Evolutionary conservation across 2,113 vertebrate genomes (phyloP).

Genomic region (Hippocampus guttulatus): DNA sequence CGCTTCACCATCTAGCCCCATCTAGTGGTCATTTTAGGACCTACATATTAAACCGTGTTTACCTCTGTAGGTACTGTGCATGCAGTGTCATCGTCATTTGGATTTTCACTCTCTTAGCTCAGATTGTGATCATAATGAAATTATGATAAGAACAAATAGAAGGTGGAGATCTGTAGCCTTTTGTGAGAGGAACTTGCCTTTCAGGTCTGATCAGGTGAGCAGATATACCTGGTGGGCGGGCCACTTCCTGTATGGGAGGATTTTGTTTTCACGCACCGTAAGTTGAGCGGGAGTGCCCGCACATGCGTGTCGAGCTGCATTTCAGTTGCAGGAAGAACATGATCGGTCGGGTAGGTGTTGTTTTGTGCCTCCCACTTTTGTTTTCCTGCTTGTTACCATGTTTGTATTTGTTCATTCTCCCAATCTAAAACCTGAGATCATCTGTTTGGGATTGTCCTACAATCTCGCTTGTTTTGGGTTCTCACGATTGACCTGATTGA

Average conservation of each 20-base stretch:
- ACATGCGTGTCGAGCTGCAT: slow-evolving; percentile 11
- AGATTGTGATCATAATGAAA: slow-evolving; percentile 16
- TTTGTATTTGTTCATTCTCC: not conserved
- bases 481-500: not conserved
- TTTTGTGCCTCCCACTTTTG: not conserved
- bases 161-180: slow-evolving; percentile 26
- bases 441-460: not conserved
- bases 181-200: slow-evolving; percentile 45
- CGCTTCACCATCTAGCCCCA: slow-evolving; percentile 1
- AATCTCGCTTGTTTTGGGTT: not conserved
- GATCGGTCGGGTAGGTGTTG: slow-evolving; percentile 40
- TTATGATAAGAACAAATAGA: slow-evolving; percentile 9
- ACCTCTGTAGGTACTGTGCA: not conserved
- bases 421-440: not conserved
- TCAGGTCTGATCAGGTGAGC: slow-evolving; percentile 63
- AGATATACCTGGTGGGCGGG: slow-evolving; percentile 30
- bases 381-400: not conserved
- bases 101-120: too few species aligned
- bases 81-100: not conserved
- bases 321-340: slow-evolving; percentile 20
- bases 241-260: slow-evolving; percentile 31
- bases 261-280: slow-evolving; percentile 1
- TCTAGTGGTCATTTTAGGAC: slow-evolving; percentile 44
- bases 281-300: slow-evolving; percentile 10
- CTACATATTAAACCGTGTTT: slow-evolving; percentile 7